These are phyloP conservation scores for Uromys caudimaculatus DNA, from an alignment of 2,797 vertebrate genomes.

Conservation along the genomic window DNA sequence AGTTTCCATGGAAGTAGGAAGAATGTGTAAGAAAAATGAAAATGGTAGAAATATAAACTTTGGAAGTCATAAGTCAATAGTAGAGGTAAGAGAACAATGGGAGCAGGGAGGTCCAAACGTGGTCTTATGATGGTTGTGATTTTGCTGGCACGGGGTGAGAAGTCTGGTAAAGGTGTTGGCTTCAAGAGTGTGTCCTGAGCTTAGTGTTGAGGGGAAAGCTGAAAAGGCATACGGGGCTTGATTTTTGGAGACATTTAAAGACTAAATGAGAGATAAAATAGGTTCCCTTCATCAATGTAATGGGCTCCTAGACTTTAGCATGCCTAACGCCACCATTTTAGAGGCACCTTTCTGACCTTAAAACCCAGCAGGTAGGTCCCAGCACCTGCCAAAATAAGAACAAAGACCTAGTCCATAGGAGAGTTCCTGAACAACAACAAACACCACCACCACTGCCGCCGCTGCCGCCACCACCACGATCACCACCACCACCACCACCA, in stretches of 20 bases:
- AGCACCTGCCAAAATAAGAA: not conserved
- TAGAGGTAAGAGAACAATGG: not conserved
- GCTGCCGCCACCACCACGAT: fast-evolving
- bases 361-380: not conserved
- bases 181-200: not conserved
- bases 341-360: not conserved
- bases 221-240: not conserved
- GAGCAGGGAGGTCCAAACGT: not conserved
- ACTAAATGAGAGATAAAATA: not conserved
- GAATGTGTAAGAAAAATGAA: not conserved
- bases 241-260: not conserved
- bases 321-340: not conserved
- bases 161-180: not conserved
- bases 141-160: not conserved
- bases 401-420: not conserved
- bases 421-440: not conserved
- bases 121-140: not conserved
- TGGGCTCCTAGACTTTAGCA: not conserved
- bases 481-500: too few species aligned
- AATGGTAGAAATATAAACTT: conserved; percentile 35
- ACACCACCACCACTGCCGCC: too few species aligned
- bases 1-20: not conserved
- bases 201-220: not conserved
- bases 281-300: not conserved
- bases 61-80: not conserved